Evolutionary conservation across 53 echinoderm and acorn worm genomes (phyloP), one percentile per base, ranked within the genome.

Genomic region (Paracentrotus lividus): DNA sequence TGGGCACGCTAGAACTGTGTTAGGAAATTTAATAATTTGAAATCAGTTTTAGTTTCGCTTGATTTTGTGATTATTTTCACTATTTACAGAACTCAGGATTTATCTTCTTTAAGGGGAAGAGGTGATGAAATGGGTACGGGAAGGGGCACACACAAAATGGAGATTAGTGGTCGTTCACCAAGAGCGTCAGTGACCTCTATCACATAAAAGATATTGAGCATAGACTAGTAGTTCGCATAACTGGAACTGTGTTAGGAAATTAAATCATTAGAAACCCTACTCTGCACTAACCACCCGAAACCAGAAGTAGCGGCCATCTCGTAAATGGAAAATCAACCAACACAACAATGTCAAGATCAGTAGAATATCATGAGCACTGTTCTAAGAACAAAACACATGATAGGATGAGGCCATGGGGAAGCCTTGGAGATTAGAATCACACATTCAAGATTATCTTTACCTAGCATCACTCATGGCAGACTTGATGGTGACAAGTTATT

Each of bases 191-290:
- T 57, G 57, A 15, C 72, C 72, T 72, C 72, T 5, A 72, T 8
- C 20, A 21, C 20, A 20, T 18, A 21, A 18, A 72, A 72, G 40
- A 72, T 38, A 33, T 67, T 60, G 12, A 8, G 5, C 40, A 40
- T 38, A 38, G n/a, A n/a, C n/a, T n/a, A n/a, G 72, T 72, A 40
- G 16, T 40, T 38, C 14, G 72, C 36, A 40, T 72, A 40, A 72
- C 40, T 72, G 5, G 40, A 69, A 32, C 27, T 72, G 40, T 72
- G 72, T 40, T 72, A 72, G 72, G 72, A 72, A 72, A 72, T 72
- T 72, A 36, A 72, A 27, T 72, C 14, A 72, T 40, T n/a, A n/a
- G n/a, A 18, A 72, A 72, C 72, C 40, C 15, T 40, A 72, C 72
- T 18, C 40, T 40, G 38, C 3, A 40, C 36, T 36, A 38, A 72